Base-by-base conservation (phyloP, 2,113 vertebrate species). In the Camelus bactrianus region DNA sequence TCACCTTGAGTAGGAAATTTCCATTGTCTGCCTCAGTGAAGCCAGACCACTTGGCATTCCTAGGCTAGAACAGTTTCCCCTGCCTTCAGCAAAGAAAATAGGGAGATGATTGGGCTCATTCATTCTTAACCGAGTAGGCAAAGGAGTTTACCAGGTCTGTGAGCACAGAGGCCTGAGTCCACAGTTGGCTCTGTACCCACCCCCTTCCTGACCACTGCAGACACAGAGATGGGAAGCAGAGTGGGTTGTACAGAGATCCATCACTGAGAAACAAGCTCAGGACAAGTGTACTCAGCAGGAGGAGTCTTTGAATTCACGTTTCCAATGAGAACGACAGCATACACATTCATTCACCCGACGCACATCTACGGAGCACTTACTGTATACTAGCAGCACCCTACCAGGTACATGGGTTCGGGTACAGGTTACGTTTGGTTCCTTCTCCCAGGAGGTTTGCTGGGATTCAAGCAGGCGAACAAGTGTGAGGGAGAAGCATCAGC, bases 391-490 rank as follows among this genome's bases (percentile, higher is more conserved):
- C 1, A 62, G 46, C 4, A 5, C 24, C 62, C 24, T 30, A 14
- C 54, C 22, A 60, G 42, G 56, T 16, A 38, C 1, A 0, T 10
- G 22, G 19, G 35, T 48, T 22, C 30, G 15, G 24, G 3, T 12
- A 3, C 26, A 62, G 35, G 14, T 80, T 16, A 76, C 30, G 12
- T 50, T 86, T 52, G 20, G 24, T 48, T 76, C 54, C 38, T 89
- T n/a, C 20, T 70, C 72, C 56, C 30, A 7, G 60, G 56, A 54
- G 26, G 17, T 58, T 75, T 56, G 15, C 16, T 62, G 77, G 48
- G 22, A 93, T 72, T 80, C 75, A 52, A 77, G 82, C 65, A 42
- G 46, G 94, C 56, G 64, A 38, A 56, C 84, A 93, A 96, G n/a
- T 30, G 48, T 6, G 52, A 75, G 13, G 42, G 5, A 48, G 72